Base-by-base conservation (phyloP, 2,113 vertebrate species). In the Camarhynchus parvulus region DNA sequence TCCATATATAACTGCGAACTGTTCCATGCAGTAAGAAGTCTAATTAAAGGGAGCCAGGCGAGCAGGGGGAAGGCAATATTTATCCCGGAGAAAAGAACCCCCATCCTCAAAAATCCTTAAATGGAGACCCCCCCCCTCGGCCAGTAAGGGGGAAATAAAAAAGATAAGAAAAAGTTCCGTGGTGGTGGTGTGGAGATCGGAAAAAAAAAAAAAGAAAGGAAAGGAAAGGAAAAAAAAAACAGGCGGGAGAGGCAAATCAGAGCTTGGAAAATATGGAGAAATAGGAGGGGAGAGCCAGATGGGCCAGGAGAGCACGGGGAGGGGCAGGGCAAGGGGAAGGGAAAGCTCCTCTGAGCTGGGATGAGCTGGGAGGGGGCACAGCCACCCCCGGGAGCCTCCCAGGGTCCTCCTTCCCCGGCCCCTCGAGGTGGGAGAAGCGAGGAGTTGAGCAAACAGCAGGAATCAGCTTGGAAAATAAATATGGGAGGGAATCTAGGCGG, bases 1-100 rank as follows among this genome's bases (percentile, higher is more conserved):
- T 98, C 95, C 96, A 96, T 98, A 98, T 97, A 98, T 97, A 98
- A 97, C 97, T 97, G 96, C 97, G 94, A 98, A 98, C 97, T 96
- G 98, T 98, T 98, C 97, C 97, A 97, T 98, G 97, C 97, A 96
- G 96, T 96, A 97, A 98, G 96, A 84, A 90, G 93, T 95, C 96
- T 96, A 98, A 97, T 97, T 98, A 97, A 97, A 96, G 96, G 97
- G 96, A 97, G 69, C 69, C 82, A n/a, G 92, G 88, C 92, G 19
- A 74, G 70, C 31, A 66, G 69, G 20, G 91, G 91, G 87, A 96
- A 96, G 76, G 94, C 77, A 92, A 50, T 92, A 94, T 96, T 95
- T 93, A 94, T 78, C 88, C 67, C 76, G 61, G 66, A 69, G 81
- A 63, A 90, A 81, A 72, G 86, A 81, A 46, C 33, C 89, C 55